Conservation (phyloP, 2,113 vertebrate species). For the Thunnus maccoyii region DNA sequence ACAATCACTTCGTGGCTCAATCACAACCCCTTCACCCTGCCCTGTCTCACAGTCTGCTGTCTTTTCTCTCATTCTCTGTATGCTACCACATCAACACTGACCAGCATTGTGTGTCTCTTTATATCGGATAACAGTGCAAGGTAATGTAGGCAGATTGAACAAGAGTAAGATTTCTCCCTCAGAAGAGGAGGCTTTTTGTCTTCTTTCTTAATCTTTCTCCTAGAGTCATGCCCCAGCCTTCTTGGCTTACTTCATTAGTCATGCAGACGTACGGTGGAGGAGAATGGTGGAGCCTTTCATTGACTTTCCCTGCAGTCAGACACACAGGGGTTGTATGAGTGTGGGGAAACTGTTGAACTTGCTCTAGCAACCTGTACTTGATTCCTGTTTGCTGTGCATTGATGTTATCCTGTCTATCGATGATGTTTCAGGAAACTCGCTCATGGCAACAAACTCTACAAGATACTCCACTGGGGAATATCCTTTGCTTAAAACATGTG, state of each 20-base stretch:
- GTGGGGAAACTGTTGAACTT: constrained; percentile 38
- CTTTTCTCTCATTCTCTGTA: constrained; percentile 44
- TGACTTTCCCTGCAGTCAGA: constrained; percentile 50
- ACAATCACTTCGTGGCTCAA: constrained; percentile 54
- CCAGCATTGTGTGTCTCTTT: constrained; percentile 70
- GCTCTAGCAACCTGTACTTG: constrained; percentile 22
- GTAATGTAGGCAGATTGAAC: constrained; percentile 69
- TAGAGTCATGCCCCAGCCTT: constrained; percentile 56
- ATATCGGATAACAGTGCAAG: constrained; percentile 68
- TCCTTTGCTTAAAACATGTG: constrained; percentile 60
- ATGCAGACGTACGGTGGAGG: constrained; percentile 67
- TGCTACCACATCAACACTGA: constrained; percentile 68
- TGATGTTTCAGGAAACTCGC: constrained; percentile 62
- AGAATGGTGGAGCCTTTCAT: constrained; percentile 56
- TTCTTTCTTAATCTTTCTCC: constrained; percentile 59
- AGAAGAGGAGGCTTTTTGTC: constrained; percentile 76
- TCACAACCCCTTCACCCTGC: constrained; percentile 29
- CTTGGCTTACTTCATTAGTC: constrained; percentile 78
- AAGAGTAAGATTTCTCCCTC: constrained; percentile 71
- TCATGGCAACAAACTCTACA: constrained; percentile 51
- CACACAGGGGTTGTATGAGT: constrained; percentile 41
- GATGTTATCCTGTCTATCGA: constrained; percentile 48
- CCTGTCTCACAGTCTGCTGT: constrained; percentile 33
- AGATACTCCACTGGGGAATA: constrained; percentile 73
- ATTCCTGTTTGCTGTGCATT: constrained; percentile 41